Conservation (phyloP, 2,113 vertebrate genomes). For the Erythrocebus patas region DNA sequence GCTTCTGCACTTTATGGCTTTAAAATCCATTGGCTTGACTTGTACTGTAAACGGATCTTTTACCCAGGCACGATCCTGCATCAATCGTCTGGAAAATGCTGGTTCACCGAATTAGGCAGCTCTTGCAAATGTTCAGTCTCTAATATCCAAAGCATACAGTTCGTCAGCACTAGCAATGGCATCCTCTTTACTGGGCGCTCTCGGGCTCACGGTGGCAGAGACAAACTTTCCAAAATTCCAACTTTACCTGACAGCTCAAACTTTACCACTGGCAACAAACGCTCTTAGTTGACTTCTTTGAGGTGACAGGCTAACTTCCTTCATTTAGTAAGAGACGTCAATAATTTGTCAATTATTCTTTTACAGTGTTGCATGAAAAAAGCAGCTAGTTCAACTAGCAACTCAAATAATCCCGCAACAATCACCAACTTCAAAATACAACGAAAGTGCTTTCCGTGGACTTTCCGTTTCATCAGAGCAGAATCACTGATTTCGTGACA, state of each 20-base stretch:
- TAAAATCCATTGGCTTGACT: neutral
- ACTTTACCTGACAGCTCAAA: neutral
- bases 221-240: neutral
- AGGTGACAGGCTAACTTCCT: neutral
- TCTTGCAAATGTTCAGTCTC: neutral
- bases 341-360: neutral
- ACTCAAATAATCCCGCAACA: neutral
- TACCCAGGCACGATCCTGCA: neutral
- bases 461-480: neutral
- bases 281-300: neutral
- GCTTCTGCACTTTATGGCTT: neutral
- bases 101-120: neutral
- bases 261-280: neutral
- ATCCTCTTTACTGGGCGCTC: neutral
- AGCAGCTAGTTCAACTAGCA: neutral
- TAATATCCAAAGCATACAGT: neutral
- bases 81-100: neutral
- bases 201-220: neutral
- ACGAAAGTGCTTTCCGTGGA: neutral
- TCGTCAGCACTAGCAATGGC: neutral
- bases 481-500: too few relatives aligned
- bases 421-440: accelerated
- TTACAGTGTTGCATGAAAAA: neutral
- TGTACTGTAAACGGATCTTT: neutral
- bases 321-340: neutral